Conservation (phyloP, 2,888 invertebrate species). For the Melitaea athalia region DNA sequence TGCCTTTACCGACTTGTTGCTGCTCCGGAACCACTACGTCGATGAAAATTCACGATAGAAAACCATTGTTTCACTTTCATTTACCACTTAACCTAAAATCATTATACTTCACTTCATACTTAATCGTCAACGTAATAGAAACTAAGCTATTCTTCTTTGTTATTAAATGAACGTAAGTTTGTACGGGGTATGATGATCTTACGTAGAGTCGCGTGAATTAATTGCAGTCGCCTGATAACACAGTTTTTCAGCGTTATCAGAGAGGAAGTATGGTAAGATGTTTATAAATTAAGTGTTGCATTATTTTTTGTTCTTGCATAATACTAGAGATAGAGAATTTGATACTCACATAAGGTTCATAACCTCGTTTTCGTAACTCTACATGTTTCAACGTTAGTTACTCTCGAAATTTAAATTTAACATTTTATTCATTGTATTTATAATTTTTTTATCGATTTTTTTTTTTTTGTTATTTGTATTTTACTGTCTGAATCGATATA, state of each 20-base stretch:
- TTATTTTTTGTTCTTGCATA: constrained; percentile 3
- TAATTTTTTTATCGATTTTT: too few species aligned
- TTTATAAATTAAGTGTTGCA: constrained; percentile 5
- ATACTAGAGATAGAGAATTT: background rate
- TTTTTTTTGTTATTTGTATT: too few species aligned
- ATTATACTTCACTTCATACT: background rate
- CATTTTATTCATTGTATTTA: background rate
- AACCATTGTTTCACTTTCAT: constrained; percentile 16
- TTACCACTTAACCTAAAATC: background rate
- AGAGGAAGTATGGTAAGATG: constrained; percentile 25
- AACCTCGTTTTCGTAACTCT: background rate
- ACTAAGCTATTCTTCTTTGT: constrained; percentile 3
- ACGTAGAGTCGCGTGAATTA: constrained; percentile 28
- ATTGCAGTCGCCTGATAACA: constrained; percentile 41
- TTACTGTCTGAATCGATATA: too few species aligned
- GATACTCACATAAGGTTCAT: constrained; percentile 1
- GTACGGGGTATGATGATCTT: constrained; percentile 11
- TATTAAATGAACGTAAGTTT: constrained; percentile 25
- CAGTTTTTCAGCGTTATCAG: constrained; percentile 39
- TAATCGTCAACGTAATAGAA: constrained; percentile 13
- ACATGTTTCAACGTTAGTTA: background rate
- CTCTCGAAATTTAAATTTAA: background rate
- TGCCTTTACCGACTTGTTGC: constrained; percentile 31
- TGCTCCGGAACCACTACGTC: constrained; percentile 17
- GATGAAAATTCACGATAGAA: constrained; percentile 23